Evolutionary conservation across 2,888 invertebrate species (phyloP).

Genomic region (Metacarcinus magister): DNA sequence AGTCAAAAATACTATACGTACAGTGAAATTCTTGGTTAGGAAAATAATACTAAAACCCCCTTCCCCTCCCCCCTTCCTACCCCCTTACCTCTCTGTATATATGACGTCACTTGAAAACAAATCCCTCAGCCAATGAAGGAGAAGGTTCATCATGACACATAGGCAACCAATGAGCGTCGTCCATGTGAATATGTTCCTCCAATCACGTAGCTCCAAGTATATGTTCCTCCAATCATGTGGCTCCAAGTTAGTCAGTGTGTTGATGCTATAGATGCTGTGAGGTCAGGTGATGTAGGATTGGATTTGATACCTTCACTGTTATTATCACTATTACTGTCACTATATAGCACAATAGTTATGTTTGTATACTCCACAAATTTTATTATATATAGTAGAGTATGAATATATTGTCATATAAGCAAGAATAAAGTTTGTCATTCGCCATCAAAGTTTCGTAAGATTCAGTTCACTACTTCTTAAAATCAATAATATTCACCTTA

Average conservation of each 20-base stretch:
- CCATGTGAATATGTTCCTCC: conserved; percentile 73
- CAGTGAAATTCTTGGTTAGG: not conserved
- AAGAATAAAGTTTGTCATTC: no score
- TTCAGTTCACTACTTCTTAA: no score
- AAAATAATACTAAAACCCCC: not conserved
- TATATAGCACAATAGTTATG: not conserved
- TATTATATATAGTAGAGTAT: no score
- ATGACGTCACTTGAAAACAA: conserved; percentile 77
- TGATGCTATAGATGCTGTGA: conserved; percentile 67
- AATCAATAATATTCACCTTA: no score
- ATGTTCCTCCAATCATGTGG: conserved; percentile 65
- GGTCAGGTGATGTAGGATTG: not conserved
- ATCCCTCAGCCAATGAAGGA: conserved; percentile 66
- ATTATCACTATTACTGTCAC: not conserved
- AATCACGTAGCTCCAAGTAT: conserved; percentile 71
- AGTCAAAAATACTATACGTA: not conserved
- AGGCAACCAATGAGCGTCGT: conserved; percentile 66
- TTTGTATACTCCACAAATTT: no score
- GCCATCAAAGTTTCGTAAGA: no score
- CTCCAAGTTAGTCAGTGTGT: conserved; percentile 77
- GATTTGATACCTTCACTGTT: no score
- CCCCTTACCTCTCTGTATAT: not conserved
- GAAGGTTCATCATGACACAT: conserved; percentile 68
- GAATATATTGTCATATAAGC: no score
- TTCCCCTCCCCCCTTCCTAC: no score